These are phyloP conservation scores for Xenus cinereus DNA, from an alignment of 2,113 vertebrate species.

Conservation along the genomic window DNA sequence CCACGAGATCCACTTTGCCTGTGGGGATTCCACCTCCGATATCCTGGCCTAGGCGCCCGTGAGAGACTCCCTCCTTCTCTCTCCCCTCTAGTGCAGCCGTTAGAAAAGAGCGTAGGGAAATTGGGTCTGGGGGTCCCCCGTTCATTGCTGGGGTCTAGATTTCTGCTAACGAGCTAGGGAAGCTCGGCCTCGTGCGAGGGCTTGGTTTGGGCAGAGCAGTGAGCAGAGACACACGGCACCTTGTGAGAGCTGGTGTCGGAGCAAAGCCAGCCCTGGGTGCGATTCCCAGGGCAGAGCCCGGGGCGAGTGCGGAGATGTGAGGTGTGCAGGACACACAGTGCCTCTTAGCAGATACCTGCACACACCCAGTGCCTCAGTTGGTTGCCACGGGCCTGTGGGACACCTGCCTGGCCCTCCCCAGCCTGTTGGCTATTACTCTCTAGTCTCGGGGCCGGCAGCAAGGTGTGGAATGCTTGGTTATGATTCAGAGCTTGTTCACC, in stretches of 20 bases:
- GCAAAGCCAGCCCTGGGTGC: neutral
- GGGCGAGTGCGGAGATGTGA: neutral
- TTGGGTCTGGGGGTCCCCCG: neutral
- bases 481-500: too few relatives aligned
- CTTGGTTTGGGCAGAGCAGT: neutral
- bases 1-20: constrained; percentile 83
- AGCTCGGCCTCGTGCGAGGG: neutral
- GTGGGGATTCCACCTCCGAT: constrained; percentile 88
- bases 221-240: neutral
- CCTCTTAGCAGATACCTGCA: neutral
- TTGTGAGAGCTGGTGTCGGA: neutral
- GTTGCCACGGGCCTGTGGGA: too few relatives aligned
- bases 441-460: too few relatives aligned
- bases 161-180: neutral
- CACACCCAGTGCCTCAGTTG: too few relatives aligned
- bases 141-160: neutral
- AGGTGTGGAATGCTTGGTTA: too few relatives aligned
- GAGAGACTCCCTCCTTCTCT: neutral
- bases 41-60: constrained; percentile 71
- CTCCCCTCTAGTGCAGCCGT: neutral
- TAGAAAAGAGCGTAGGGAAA: neutral
- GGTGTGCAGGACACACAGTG: neutral
- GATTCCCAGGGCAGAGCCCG: neutral
- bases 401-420: too few relatives aligned
- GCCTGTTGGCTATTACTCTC: too few relatives aligned